phyloP scores from a whole-genome alignment of 2,888 invertebrate genomes.

The Tridacna crocea region DNA sequence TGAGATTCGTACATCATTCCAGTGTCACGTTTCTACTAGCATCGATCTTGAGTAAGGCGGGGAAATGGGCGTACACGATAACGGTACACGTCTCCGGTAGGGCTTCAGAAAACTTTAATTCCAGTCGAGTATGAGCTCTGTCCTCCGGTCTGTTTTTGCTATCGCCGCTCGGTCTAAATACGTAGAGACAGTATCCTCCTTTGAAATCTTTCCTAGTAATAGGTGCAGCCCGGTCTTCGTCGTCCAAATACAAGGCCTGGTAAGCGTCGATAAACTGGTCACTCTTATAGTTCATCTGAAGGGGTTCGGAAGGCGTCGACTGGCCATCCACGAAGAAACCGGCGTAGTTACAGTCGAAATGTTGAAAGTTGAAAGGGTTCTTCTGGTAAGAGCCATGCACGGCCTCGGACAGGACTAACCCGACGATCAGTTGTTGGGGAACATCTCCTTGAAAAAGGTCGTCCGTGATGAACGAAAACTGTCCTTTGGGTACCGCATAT shows the following conservation, averaged over 20 bases:
- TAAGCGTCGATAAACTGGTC: slow-evolving; percentile 19
- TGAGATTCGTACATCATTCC: slow-evolving; percentile 17
- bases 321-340: slow-evolving; percentile 41
- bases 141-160: not conserved
- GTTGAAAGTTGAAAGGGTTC: slow-evolving; percentile 40
- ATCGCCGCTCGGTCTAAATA: slow-evolving; percentile 9
- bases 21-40: not conserved
- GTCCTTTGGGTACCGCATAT: slow-evolving; percentile 36
- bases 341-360: slow-evolving; percentile 36
- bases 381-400: slow-evolving; percentile 31
- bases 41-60: no score
- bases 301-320: slow-evolving; percentile 34
- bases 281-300: slow-evolving; percentile 38
- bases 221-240: not conserved
- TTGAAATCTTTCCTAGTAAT: slow-evolving; percentile 25
- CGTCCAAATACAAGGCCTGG: slow-evolving; percentile 10
- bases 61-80: no score
- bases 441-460: slow-evolving; percentile 44
- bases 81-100: no score
- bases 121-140: slow-evolving; percentile 37
- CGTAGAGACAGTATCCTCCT: slow-evolving; percentile 33
- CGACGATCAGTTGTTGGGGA: slow-evolving; percentile 39
- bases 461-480: slow-evolving; percentile 38
- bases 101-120: slow-evolving; percentile 31
- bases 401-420: slow-evolving; percentile 33